A percentile compares a stretch with the other conserved stretches of the same genome.
Conservation (phyloP, 2,888 invertebrate species). For the Hemistola chrysoprasaria region DNA sequence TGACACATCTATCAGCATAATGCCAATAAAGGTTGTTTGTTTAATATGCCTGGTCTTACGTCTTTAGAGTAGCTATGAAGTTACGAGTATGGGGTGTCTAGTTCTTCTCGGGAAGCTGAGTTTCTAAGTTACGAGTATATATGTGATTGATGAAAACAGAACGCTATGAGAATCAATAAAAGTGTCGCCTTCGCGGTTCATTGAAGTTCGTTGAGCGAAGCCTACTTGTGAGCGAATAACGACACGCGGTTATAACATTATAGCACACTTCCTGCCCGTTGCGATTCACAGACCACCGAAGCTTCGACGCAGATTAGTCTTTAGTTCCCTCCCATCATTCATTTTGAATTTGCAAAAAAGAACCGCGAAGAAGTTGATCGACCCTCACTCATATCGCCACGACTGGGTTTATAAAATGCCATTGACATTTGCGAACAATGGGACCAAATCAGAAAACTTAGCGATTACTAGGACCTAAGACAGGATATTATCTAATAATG, state of each 20-base stretch:
- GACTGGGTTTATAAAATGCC: conserved; percentile 23
- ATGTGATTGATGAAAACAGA: conserved; percentile 7
- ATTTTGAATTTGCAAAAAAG: conserved; percentile 48
- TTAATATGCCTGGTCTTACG: too few species aligned
- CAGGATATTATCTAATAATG: conserved; percentile 11
- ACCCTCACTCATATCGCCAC: conserved; percentile 33
- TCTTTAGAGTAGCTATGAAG: too few species aligned
- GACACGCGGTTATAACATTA: conserved; percentile 41
- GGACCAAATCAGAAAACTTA: conserved; percentile 19
- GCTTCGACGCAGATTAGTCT: conserved; percentile 15
- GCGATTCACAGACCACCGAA: conserved; percentile 18
- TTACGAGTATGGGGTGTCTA: too few species aligned
- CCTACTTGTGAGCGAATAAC: conserved; percentile 57
- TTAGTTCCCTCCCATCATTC: conserved; percentile 18
- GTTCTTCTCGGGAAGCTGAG: too few species aligned
- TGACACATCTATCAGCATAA: too few species aligned
- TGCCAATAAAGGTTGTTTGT: too few species aligned
- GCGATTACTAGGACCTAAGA: conserved; percentile 19
- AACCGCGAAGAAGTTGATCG: conserved; percentile 41
- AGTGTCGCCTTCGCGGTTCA: conserved; percentile 50
- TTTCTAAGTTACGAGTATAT: too few species aligned
- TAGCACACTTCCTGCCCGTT: conserved; percentile 60
- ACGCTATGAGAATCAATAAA: conserved; percentile 57
- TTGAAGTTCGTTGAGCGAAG: conserved; percentile 48
- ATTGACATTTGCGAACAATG: conserved; percentile 29